Evolutionary conservation across 2,113 vertebrate genomes (phyloP), one percentile per base, ranked within the genome.

Genomic region (Candoia aspera): DNA sequence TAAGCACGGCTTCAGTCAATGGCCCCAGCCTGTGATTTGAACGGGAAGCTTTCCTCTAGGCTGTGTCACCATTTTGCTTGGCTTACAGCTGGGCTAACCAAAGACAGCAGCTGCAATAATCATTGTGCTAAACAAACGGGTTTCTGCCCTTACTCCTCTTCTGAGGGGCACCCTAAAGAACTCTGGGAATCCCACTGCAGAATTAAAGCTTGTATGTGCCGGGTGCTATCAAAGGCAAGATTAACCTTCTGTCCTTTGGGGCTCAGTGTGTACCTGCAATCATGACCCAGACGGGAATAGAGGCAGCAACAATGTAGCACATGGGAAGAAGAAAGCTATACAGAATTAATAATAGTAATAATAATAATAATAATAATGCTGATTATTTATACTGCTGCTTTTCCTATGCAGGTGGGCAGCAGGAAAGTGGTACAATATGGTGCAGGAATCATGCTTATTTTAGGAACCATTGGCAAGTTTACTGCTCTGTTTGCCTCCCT

Each of bases 351-450:
- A 42, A 12, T 59, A 42, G 83, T n/a, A 87, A 60, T 11, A 92
- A 57, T 42, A 64, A 37, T 42, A 21, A 79, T 42, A 23, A 42
- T 21, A 84, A 17, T 60, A 54, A 13, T 54, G 54, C 54, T 84
- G 54, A 9, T 73, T 33, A 12, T 37, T 85, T 13, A 26, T 60
- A 6, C 87, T 0, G 0, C 68, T 15, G 87, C 12, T n/a, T 21
- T 94, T n/a, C 49, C 64, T 0, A 0, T 4, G 86, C 97, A 99
- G 99, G 99, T 99, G 95, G 99, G 99, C 91, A 99, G 99, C 96
- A 97, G 99, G 93, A 97, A 98, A 23, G 99, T 99, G 95, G 98
- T 99, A 29, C 99, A 99, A 95, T 99, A 98, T 0, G 99, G 99
- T 8, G 99, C 99, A 0, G 97, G 93, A 13, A 99, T 99, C 97